phyloP scores from a whole-genome alignment of 2,888 invertebrate species.

The Drosophila seclusa region DNA sequence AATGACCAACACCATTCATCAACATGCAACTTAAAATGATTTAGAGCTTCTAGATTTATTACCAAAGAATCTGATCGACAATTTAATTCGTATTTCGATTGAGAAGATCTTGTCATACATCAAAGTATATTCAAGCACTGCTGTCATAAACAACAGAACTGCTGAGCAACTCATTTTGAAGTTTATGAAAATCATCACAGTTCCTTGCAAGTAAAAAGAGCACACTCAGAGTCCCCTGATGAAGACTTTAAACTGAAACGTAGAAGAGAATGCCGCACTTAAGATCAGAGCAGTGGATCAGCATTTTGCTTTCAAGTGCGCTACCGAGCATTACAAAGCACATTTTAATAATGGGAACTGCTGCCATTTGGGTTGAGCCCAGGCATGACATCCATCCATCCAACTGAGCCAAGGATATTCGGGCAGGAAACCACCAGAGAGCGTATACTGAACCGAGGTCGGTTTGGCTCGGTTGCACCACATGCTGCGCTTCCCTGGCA shows the following conservation, averaged over 20 bases:
- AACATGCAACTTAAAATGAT: background rate
- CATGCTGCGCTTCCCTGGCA: conserved; percentile 63
- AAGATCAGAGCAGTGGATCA: conserved; percentile 35
- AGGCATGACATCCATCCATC: conserved; percentile 22
- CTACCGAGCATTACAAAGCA: conserved; percentile 49
- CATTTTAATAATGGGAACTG: conserved; percentile 37
- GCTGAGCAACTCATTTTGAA: conserved; percentile 13
- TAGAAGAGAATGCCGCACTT: conserved; percentile 21
- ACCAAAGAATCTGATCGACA: background rate
- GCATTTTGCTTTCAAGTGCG: conserved; percentile 12
- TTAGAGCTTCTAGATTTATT: background rate
- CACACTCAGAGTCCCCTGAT: conserved; percentile 8
- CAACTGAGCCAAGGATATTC: conserved; percentile 60
- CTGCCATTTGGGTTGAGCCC: conserved; percentile 16
- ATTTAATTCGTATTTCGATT: background rate
- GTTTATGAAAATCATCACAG: conserved; percentile 42
- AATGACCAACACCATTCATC: background rate
- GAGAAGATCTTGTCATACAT: background rate
- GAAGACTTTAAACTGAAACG: conserved; percentile 29
- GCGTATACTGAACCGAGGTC: conserved; percentile 5
- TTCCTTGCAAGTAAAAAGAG: conserved; percentile 7
- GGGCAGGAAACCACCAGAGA: conserved; percentile 32
- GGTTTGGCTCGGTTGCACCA: conserved; percentile 44
- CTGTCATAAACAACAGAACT: background rate
- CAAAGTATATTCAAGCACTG: background rate